Percentiles rank a stretch among this genome's conserved stretches.
phyloP scores from a whole-genome alignment of 2,797 vertebrate genomes.

The Botia almorhae region DNA sequence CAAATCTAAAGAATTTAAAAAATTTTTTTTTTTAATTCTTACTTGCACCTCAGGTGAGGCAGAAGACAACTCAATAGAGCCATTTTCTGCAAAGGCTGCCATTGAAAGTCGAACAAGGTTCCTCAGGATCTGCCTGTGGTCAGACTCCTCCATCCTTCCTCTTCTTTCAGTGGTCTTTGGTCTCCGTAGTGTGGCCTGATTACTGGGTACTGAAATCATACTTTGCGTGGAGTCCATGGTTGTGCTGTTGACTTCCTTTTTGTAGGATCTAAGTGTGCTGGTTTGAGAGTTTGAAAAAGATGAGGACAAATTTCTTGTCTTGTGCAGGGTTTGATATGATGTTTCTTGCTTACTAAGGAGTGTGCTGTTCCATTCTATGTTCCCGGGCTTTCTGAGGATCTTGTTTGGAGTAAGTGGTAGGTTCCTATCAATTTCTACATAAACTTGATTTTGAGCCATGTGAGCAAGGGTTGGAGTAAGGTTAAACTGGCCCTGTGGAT shows the following conservation, averaged over 20 bases:
- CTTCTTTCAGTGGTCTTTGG: slow-evolving; percentile 69
- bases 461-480: slow-evolving; percentile 63
- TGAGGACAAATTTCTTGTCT: slow-evolving; percentile 73
- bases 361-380: slow-evolving; percentile 71
- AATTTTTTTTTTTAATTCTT: no score
- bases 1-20: slow-evolving; percentile 10
- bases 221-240: slow-evolving; percentile 18
- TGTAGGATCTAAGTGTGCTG: slow-evolving; percentile 65
- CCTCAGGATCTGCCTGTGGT: slow-evolving; percentile 85
- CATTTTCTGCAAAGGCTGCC: slow-evolving; percentile 89
- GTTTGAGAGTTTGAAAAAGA: slow-evolving; percentile 60
- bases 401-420: slow-evolving; percentile 61
- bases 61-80: slow-evolving; percentile 81
- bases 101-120: slow-evolving; percentile 92
- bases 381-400: slow-evolving; percentile 75
- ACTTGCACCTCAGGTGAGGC: slow-evolving; percentile 95
- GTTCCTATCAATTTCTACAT: slow-evolving; percentile 61
- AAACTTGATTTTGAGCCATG: slow-evolving; percentile 82
- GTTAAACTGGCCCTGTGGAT: slow-evolving; percentile 62
- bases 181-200: slow-evolving; percentile 73
- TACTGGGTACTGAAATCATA: slow-evolving; percentile 33
- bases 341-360: slow-evolving; percentile 65
- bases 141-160: slow-evolving; percentile 66
- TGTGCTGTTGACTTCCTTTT: slow-evolving; percentile 62
- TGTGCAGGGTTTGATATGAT: slow-evolving; percentile 69